A percentile compares a stretch with the other conserved stretches of the same genome.
Conservation (phyloP, 2,797 vertebrate species). For the Pantherophis alleghaniensis region DNA sequence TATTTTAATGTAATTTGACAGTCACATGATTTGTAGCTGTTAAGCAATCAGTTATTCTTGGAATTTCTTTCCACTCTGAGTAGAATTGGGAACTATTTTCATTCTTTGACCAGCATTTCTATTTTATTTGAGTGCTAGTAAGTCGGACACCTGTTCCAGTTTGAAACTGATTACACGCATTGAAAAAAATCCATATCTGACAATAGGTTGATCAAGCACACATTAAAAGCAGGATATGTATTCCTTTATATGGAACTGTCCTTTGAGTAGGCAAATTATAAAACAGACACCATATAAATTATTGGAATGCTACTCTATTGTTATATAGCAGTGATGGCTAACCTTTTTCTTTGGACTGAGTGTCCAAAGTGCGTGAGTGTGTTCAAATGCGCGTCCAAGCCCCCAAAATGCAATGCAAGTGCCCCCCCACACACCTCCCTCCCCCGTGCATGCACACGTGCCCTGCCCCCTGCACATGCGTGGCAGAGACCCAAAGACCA, state of each 20-base stretch:
- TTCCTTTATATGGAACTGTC: not conserved
- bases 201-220: not conserved
- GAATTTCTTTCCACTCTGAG: not conserved
- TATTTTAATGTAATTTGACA: not conserved
- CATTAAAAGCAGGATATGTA: not conserved
- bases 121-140: not conserved
- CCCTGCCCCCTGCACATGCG: too few relatives aligned
- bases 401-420: too few relatives aligned
- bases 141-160: not conserved
- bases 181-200: not conserved
- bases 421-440: too few relatives aligned
- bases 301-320: too few relatives aligned
- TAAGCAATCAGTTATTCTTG: not conserved
- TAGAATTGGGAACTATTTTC: not conserved
- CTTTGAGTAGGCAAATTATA: too few relatives aligned
- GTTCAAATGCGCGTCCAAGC: too few relatives aligned
- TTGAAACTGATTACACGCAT: not conserved
- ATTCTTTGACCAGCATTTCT: not conserved
- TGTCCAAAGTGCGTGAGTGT: too few relatives aligned
- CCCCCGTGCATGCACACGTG: too few relatives aligned
- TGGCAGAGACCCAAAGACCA: too few relatives aligned
- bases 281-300: too few relatives aligned
- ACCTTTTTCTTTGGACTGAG: too few relatives aligned
- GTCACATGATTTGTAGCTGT: not conserved
- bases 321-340: too few relatives aligned